These are phyloP conservation scores for Lampris incognitus DNA, from an alignment of 2,113 vertebrate genomes.

Conservation along the genomic window DNA sequence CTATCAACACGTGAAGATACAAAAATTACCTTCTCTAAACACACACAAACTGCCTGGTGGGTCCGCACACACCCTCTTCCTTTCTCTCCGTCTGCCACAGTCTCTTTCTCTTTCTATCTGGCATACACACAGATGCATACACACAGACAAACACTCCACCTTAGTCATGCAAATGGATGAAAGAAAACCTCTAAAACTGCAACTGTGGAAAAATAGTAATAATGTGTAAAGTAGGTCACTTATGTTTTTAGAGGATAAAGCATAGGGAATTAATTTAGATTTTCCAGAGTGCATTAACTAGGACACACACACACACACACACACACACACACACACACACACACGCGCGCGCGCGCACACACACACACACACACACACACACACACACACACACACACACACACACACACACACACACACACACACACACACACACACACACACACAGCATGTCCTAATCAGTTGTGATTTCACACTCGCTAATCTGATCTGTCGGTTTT, in stretches of 20 bases:
- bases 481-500: constrained; percentile 65
- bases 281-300: constrained; percentile 62
- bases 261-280: constrained; percentile 73
- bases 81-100: not conserved
- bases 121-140: constrained; percentile 19
- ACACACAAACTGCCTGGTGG: not conserved
- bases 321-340: constrained; percentile 40
- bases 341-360: constrained; percentile 18
- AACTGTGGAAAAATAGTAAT: constrained; percentile 53
- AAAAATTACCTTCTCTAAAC: constrained; percentile 12
- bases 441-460: constrained; percentile 33
- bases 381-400: constrained; percentile 15
- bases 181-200: constrained; percentile 14
- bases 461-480: constrained; percentile 67
- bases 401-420: constrained; percentile 26
- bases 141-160: not conserved
- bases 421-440: constrained; percentile 22
- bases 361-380: constrained; percentile 16
- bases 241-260: constrained; percentile 73
- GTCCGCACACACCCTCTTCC: not conserved
- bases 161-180: constrained; percentile 47
- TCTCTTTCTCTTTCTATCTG: constrained; percentile 1
- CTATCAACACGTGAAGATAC: constrained; percentile 6
- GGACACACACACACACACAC: constrained; percentile 52
- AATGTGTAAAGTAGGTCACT: constrained; percentile 73